Conservation (phyloP, 2,797 vertebrate genomes). For the Gallirallus australis region DNA sequence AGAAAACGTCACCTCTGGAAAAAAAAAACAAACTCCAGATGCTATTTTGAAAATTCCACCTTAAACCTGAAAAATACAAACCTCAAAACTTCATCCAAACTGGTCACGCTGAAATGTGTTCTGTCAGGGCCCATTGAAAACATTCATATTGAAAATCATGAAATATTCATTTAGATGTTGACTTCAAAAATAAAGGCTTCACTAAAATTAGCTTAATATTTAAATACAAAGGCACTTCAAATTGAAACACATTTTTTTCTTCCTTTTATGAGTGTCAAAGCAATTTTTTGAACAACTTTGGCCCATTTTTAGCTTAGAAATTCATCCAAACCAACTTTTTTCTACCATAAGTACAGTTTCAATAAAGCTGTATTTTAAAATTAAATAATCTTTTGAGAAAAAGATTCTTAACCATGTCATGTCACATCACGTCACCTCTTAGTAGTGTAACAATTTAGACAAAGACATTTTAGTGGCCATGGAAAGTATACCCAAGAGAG, state of each 20-base stretch:
- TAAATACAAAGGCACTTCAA: conserved; percentile 45
- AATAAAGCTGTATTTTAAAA: not conserved
- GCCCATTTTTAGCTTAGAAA: conserved; percentile 18
- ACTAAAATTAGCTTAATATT: conserved; percentile 30
- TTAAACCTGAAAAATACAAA: not conserved
- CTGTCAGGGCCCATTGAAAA: not conserved
- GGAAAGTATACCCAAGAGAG: not conserved
- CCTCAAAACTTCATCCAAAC: not conserved
- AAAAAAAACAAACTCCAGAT: not conserved
- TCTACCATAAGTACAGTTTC: not conserved
- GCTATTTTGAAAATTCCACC: not conserved
- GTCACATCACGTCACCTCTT: not conserved
- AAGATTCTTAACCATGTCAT: not conserved
- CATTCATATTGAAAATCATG: not conserved
- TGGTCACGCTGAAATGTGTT: not conserved
- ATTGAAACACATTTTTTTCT: not conserved
- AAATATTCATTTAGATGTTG: conserved; percentile 45
- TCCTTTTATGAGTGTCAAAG: not conserved
- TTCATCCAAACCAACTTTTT: not conserved
- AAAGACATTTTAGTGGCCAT: not conserved
- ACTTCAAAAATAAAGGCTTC: not conserved
- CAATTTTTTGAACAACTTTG: not conserved
- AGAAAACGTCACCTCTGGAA: not conserved
- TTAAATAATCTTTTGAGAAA: not conserved
- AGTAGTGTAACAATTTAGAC: not conserved